phyloP scores from a whole-genome alignment of 1,140 invertebrate species.

The Papilio helenus region DNA sequence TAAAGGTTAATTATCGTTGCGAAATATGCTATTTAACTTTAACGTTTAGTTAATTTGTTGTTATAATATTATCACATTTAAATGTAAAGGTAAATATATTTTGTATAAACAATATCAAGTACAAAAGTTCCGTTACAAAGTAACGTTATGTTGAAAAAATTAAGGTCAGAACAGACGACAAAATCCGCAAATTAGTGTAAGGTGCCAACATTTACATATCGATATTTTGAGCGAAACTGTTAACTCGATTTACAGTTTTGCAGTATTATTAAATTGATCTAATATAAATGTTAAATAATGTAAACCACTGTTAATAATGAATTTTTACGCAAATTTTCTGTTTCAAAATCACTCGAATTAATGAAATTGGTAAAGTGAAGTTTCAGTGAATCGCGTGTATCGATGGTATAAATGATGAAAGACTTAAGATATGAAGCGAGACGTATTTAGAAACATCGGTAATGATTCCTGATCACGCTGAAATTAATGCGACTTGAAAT shows the following conservation, averaged over 20 bases:
- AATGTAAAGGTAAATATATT: neutral
- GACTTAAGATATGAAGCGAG: neutral
- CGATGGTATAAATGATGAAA: neutral
- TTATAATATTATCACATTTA: neutral
- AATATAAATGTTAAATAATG: too few relatives aligned
- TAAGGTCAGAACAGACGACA: slow-evolving; percentile 20
- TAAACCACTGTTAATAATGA: too few relatives aligned
- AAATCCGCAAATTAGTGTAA: slow-evolving; percentile 21
- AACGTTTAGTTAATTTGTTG: neutral
- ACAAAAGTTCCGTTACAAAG: slow-evolving; percentile 8
- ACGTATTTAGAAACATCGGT: neutral
- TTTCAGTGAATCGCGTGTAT: neutral
- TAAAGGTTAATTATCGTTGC: slow-evolving; percentile 47
- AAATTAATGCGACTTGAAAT: neutral
- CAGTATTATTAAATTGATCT: neutral
- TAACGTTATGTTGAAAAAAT: slow-evolving; percentile 26
- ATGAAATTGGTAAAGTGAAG: neutral
- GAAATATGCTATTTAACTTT: slow-evolving; percentile 9
- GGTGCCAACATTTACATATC: slow-evolving; percentile 31
- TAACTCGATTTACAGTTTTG: neutral
- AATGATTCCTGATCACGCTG: neutral
- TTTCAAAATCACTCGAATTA: neutral
- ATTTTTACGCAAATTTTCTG: too few relatives aligned
- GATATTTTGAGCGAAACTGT: neutral
- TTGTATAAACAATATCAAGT: neutral